Base-by-base conservation (phyloP, 1,140 invertebrate species). In the Trachymyrmex septentrionalis region DNA sequence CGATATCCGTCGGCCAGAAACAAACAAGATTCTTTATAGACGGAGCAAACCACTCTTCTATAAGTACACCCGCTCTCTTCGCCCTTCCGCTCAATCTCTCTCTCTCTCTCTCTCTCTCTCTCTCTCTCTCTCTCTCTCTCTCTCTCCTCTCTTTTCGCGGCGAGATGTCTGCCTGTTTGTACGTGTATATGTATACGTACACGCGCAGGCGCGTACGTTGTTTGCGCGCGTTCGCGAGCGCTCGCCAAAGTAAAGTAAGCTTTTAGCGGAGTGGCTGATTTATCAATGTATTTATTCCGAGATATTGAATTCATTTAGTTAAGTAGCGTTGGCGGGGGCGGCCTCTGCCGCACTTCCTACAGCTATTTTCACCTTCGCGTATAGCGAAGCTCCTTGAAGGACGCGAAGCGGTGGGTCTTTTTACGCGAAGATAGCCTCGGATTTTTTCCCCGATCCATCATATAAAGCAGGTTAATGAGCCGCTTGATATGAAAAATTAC, bases 271-370 rank as follows among this genome's bases (percentile, higher is more conserved):
- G 94, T 95, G 93, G 93, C 94, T 95, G 95, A 95, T 95, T 95
- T 95, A 95, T 95, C 94, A 95, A 95, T 94, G 94, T 95, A 95
- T 95, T 95, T 95, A 95, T 95, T 95, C 95, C 94, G 91, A 95
- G 94, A 95, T 95, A 95, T 95, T 95, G 94, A 95, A 95, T 95
- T 95, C 93, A 95, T 95, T 95, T 94, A 93, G 93, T 94, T 95
- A 94, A 95, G 95, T 94, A 95, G 93, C 90, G 92, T 85, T 84
- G 90, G 76, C 80, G 84, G 64, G 82, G 87, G 78, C 86, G 87
- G 86, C 53, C 78, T 53, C 85, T 85, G 84, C 71, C 85, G 85
- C 80, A 75, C 67, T 91, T 73, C 88, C 87, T 89, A 88, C 67
- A 91, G 87, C 87, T 93, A 92, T 92, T 91, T 93, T 90, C 90